Percentiles rank a stretch among this genome's conserved stretches.
phyloP scores from a whole-genome alignment of 2,113 vertebrate genomes.

The Speoplatyrhinus poulsoni region DNA sequence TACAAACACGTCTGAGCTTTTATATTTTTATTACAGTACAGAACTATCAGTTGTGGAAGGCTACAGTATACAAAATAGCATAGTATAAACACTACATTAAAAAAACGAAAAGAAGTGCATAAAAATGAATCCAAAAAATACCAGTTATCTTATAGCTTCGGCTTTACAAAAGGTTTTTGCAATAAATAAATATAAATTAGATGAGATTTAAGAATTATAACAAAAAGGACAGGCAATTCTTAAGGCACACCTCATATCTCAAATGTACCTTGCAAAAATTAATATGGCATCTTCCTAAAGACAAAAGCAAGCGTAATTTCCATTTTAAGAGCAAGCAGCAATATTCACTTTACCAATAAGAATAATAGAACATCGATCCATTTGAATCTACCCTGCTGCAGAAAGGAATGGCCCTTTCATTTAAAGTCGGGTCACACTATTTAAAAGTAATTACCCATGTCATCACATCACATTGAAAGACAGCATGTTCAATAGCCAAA shows the following conservation, averaged over 20 bases:
- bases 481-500: slow-evolving; percentile 44
- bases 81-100: slow-evolving; percentile 58
- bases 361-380: slow-evolving; percentile 60
- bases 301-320: slow-evolving; percentile 67
- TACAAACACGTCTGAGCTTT: background rate
- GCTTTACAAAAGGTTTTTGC: slow-evolving; percentile 60
- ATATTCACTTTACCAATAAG: slow-evolving; percentile 50
- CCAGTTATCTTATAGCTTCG: slow-evolving; percentile 67
- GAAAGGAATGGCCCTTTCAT: slow-evolving; percentile 45
- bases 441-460: slow-evolving; percentile 25
- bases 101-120: slow-evolving; percentile 77
- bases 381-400: slow-evolving; percentile 67
- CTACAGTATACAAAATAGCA: slow-evolving; percentile 71
- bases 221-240: slow-evolving; percentile 67
- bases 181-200: slow-evolving; percentile 85
- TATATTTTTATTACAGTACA: slow-evolving; percentile 60
- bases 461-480: slow-evolving; percentile 39
- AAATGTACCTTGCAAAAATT: slow-evolving; percentile 67
- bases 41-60: slow-evolving; percentile 54
- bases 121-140: slow-evolving; percentile 53
- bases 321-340: slow-evolving; percentile 59
- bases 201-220: slow-evolving; percentile 58
- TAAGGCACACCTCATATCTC: slow-evolving; percentile 75
- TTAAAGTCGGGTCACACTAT: slow-evolving; percentile 36
- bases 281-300: slow-evolving; percentile 65